A percentile compares a stretch with the other conserved stretches of the same genome.
Conservation (phyloP, 2,888 invertebrate species). For the Hymenopus coronatus region DNA sequence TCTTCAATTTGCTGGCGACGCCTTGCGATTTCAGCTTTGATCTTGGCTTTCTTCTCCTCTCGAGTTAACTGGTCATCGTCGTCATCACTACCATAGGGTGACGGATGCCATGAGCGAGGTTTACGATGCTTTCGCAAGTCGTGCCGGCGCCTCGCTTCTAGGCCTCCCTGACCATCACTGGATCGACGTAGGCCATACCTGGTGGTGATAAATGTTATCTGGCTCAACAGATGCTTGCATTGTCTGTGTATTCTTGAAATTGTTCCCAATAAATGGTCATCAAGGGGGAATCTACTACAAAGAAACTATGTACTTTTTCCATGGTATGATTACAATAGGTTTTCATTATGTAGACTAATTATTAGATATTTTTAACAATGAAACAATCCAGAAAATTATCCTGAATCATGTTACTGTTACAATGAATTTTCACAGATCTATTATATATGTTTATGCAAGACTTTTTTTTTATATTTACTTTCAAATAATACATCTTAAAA, state of each 20-base stretch:
- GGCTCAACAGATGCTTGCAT: background rate
- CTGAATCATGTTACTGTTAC: too few species aligned
- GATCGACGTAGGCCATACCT: constrained; percentile 41
- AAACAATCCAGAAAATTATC: background rate
- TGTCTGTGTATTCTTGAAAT: background rate
- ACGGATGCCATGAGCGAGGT: constrained; percentile 53
- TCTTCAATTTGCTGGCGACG: constrained; percentile 59
- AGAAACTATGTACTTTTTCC: background rate
- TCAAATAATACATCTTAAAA: too few species aligned
- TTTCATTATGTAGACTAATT: background rate
- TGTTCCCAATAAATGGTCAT: background rate
- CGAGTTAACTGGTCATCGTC: constrained; percentile 53
- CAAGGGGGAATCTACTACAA: background rate
- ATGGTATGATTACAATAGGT: background rate
- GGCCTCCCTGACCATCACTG: constrained; percentile 38
- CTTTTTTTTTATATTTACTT: too few species aligned
- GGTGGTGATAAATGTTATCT: background rate
- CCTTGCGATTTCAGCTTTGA: constrained; percentile 60
- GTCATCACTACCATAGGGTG: constrained; percentile 50
- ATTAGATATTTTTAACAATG: background rate
- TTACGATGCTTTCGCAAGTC: constrained; percentile 41
- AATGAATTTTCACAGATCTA: too few species aligned
- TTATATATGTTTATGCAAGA: too few species aligned
- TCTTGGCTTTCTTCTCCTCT: constrained; percentile 57
- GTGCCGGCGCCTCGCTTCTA: constrained; percentile 39